Percentiles rank a stretch among this genome's conserved stretches.
These are phyloP conservation scores for Muntiacus muntjak DNA, from an alignment of 2,113 vertebrate genomes.

Conservation along the genomic window DNA sequence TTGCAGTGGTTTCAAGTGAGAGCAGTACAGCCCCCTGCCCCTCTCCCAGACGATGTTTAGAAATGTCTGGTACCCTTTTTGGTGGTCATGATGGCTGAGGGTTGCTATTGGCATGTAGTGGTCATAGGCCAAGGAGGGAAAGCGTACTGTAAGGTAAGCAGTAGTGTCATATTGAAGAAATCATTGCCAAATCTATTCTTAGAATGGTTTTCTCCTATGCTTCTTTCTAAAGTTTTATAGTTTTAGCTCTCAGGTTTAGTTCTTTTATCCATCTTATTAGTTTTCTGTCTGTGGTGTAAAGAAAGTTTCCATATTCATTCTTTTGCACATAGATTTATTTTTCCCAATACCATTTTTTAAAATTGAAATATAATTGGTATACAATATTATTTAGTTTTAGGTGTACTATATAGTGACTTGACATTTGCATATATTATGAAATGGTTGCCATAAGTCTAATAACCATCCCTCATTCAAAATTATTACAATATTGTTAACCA, in stretches of 20 bases:
- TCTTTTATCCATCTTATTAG: neutral
- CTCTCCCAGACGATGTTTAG: neutral
- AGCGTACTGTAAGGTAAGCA: neutral
- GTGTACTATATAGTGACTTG: neutral
- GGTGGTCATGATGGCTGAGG: neutral
- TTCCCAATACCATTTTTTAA: neutral
- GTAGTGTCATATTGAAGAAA: neutral
- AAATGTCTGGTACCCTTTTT: neutral
- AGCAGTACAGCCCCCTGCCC: neutral
- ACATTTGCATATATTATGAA: neutral
- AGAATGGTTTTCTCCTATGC: neutral
- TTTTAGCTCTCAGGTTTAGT: neutral
- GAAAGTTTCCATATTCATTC: neutral
- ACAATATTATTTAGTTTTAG: neutral
- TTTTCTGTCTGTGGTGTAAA: neutral
- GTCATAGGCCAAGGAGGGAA: neutral
- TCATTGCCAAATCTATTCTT: neutral
- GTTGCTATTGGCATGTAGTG: neutral
- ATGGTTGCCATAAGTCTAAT: neutral
- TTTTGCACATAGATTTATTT: neutral
- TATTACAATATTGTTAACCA: neutral
- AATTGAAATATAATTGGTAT: neutral
- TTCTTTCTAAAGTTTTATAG: neutral
- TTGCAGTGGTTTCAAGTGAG: neutral
- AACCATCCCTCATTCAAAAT: neutral